phyloP scores from a whole-genome alignment of 2,797 vertebrate species.

The Cyprinella venusta region DNA sequence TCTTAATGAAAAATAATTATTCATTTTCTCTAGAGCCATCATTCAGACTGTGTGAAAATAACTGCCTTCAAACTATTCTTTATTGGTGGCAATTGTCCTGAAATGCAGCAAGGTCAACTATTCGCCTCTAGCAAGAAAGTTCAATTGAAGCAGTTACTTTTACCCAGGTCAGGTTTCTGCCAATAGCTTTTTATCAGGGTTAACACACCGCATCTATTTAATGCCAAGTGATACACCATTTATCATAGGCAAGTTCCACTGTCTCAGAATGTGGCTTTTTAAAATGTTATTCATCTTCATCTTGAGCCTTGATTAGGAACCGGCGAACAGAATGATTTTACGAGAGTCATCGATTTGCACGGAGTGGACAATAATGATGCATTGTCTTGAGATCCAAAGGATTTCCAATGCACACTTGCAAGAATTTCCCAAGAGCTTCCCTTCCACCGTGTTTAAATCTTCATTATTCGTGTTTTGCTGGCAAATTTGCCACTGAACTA shows the following conservation, averaged over 20 bases:
- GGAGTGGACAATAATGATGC: constrained; percentile 21
- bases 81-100: constrained; percentile 69
- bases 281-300: constrained; percentile 28
- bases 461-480: background rate
- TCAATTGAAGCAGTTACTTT: constrained; percentile 73
- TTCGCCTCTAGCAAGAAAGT: constrained; percentile 68
- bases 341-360: constrained; percentile 20
- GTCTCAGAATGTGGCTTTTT: background rate
- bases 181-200: background rate
- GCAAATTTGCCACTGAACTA: background rate
- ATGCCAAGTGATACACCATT: constrained; percentile 7
- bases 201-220: constrained; percentile 9
- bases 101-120: constrained; percentile 67
- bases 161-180: constrained; percentile 42
- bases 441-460: constrained; percentile 6
- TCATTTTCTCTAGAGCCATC: constrained; percentile 71
- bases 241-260: constrained; percentile 9
- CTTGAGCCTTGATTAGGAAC: constrained; percentile 2
- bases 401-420: constrained; percentile 14
- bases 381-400: constrained; percentile 31
- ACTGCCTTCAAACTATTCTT: constrained; percentile 71
- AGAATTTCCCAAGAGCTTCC: constrained; percentile 8
- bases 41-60: constrained; percentile 69
- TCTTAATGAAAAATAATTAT: constrained; percentile 76
- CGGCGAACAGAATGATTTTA: background rate